A percentile compares a stretch with the other conserved stretches of the same genome.
These are phyloP conservation scores for Cartodere bifasciata DNA, from an alignment of 2,888 invertebrate genomes.

Conservation along the genomic window DNA sequence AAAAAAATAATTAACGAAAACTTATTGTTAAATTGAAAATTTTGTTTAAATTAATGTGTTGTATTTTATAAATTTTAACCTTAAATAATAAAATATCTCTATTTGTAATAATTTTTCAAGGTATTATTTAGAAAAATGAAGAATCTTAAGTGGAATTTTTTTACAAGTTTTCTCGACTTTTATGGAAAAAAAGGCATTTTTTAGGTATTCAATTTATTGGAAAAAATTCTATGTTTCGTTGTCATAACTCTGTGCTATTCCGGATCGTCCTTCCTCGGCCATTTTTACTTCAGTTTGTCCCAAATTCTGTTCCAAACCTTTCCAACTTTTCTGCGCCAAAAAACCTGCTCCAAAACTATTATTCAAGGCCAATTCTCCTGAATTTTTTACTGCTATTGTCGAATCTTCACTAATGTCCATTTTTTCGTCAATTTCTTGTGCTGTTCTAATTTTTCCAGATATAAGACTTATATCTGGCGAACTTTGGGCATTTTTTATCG, in stretches of 20 bases:
- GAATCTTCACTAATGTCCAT: constrained; percentile 29
- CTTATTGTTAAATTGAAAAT: no score
- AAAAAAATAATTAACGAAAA: no score
- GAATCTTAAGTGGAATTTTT: no score
- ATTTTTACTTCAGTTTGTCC: constrained; percentile 58
- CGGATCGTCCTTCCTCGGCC: constrained; percentile 59
- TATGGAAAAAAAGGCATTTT: no score
- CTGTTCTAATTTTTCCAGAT: constrained; percentile 51
- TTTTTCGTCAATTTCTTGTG: constrained; percentile 17
- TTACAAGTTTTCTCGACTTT: no score
- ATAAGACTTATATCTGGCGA: constrained; percentile 60
- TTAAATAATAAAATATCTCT: no score
- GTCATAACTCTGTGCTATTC: constrained; percentile 59
- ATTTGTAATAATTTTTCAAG: no score
- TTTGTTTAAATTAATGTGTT: no score
- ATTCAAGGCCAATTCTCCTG: not conserved
- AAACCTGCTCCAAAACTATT: constrained; percentile 45
- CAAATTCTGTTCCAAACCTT: constrained; percentile 70
- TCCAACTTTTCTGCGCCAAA: constrained; percentile 63
- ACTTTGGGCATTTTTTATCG: constrained; percentile 3
- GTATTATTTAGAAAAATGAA: no score
- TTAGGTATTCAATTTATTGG: no score
- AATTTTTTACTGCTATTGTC: not conserved
- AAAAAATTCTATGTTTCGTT: constrained; percentile 45
- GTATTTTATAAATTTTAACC: no score